phyloP scores from a whole-genome alignment of 2,113 vertebrate genomes.

The Orthochromis malagaraziensis region DNA sequence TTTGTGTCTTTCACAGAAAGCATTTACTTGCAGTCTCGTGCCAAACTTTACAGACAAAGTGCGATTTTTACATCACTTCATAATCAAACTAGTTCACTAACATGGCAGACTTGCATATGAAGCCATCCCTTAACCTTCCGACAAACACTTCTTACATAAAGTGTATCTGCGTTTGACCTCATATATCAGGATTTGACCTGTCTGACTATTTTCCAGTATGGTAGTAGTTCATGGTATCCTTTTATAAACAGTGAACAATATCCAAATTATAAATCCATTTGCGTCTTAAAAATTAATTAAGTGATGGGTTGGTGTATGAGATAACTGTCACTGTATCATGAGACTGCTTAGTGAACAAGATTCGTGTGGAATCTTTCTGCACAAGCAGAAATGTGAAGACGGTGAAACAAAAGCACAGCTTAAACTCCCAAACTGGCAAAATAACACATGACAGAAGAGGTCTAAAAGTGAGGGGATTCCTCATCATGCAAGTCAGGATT shows the following conservation, averaged over 20 bases:
- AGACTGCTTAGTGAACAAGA: not conserved
- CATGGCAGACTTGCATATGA: not conserved
- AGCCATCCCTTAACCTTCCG: not conserved
- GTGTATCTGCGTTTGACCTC: not conserved
- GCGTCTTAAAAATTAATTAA: not conserved
- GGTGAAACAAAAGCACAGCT: not conserved
- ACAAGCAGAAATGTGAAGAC: not conserved
- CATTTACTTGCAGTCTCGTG: not conserved
- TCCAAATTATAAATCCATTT: not conserved
- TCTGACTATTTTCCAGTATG: not conserved
- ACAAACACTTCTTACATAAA: not conserved
- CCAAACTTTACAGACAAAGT: not conserved
- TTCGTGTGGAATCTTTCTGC: not conserved
- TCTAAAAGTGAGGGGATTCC: not conserved
- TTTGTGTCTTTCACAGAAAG: not conserved
- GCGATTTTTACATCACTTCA: not conserved
- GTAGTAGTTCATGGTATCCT: not conserved
- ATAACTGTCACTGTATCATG: not conserved
- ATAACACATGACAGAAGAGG: not conserved
- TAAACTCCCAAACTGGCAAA: not conserved
- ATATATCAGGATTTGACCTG: not conserved
- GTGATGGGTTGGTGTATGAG: not conserved
- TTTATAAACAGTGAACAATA: not conserved
- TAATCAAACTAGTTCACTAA: not conserved
- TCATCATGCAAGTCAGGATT: not conserved